Base-by-base conservation (phyloP, 2,888 invertebrate species). In the Pogonocherus hispidulus region DNA sequence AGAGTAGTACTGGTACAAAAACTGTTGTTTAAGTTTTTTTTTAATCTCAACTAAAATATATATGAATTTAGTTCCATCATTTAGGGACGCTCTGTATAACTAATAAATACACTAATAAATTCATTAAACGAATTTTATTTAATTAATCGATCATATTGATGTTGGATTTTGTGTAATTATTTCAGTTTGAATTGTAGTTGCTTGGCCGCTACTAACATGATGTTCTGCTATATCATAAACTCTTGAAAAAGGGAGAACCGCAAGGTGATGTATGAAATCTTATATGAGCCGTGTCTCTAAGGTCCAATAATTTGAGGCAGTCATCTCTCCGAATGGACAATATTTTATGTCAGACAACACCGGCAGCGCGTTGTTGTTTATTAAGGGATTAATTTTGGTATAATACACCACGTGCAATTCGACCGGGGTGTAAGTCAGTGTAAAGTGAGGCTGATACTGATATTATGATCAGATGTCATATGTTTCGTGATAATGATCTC, bases 301-400 rank as follows among this genome's bases (percentile, higher is more conserved):
- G 18, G 20, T 8, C n/a, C 22, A 37, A 55, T 55, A 55, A 55
- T 41, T 55, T 35, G 57, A 46, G 9, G 22, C 46, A 23, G 44
- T 57, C 57, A 46, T 46, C 41, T 23, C 46, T 44, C 11, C 23
- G n/a, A 44, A 57, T 57, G 57, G 35, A 62, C 62, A 51, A 62
- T 62, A 62, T 62, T 62, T 62, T 62, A 62, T 19, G 62, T 51
- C 62, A 51, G 51, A 18, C 23, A 32, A 62, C 62, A 62, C 62
- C 51, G 6, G 14, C 20, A 14, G 62, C 22, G 27, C 22, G 23
- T 51, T 62, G 23, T 51, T 62, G 35, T 49, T 51, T 51, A 51
- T 62, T 62, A 62, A 51, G 37, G 37, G 20, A 37, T 62, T 49
- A 47, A 59, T 59, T 59, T 59, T 46, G 59, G 59, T 47, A 62